These are phyloP conservation scores for Drosophila monieri DNA, from an alignment of 2,888 invertebrate genomes.

Conservation along the genomic window DNA sequence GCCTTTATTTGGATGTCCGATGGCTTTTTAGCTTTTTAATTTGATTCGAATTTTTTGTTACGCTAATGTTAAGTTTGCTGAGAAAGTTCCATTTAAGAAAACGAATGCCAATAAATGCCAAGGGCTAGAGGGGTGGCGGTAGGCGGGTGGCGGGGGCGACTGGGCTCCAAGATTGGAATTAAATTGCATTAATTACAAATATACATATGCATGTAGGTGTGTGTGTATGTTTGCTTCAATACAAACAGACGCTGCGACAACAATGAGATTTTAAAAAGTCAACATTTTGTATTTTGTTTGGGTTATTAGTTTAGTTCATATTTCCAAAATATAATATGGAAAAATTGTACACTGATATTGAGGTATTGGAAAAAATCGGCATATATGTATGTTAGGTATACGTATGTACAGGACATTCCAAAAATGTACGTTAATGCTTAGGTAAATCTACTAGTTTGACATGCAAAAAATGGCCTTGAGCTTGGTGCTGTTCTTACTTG, in stretches of 20 bases:
- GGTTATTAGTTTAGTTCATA: constrained; percentile 47
- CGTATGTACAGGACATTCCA: constrained; percentile 45
- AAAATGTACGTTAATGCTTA: constrained; percentile 39
- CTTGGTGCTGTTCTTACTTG: constrained; percentile 70
- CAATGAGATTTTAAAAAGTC: constrained; percentile 74
- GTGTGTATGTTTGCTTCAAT: constrained; percentile 26
- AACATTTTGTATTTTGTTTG: constrained; percentile 50
- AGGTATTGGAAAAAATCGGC: constrained; percentile 80
- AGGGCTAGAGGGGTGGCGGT: constrained; percentile 3
- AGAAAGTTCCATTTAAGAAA: constrained; percentile 22
- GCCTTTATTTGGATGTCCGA: constrained; percentile 44
- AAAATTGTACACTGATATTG: constrained; percentile 76
- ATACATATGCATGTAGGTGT: constrained; percentile 50
- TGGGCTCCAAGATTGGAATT: constrained; percentile 25
- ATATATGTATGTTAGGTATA: constrained; percentile 63
- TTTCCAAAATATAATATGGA: constrained; percentile 74
- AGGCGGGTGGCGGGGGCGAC: neutral
- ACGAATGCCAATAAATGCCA: constrained; percentile 30
- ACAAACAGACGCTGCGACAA: constrained; percentile 62
- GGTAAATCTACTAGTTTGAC: constrained; percentile 57
- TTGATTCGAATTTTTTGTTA: constrained; percentile 32
- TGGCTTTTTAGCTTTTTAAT: constrained; percentile 43
- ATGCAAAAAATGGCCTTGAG: constrained; percentile 79
- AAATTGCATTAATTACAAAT: constrained; percentile 40
- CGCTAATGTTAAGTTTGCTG: constrained; percentile 32